phyloP scores from a whole-genome alignment of 1,140 invertebrate species.

The Meloidogyne floridensis region DNA sequence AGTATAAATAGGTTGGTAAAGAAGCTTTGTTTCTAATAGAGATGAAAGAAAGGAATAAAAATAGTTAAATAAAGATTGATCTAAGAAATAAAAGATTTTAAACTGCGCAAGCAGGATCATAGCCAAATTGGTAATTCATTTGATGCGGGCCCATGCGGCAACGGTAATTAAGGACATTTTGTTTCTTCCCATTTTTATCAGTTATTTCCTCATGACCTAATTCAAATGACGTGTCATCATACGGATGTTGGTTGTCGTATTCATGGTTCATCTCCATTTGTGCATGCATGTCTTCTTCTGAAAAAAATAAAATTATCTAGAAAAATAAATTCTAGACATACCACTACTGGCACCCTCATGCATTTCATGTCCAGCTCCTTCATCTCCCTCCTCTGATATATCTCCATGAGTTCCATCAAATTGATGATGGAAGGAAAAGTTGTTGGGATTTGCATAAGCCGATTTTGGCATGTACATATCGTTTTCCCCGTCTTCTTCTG shows the following conservation, averaged over 20 bases:
- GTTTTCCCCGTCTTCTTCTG: background rate
- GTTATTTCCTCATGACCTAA: background rate
- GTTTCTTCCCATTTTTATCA: background rate
- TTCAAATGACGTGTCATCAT: background rate
- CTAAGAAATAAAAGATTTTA: background rate
- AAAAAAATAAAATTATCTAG: background rate
- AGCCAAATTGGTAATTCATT: background rate
- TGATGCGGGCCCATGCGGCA: background rate
- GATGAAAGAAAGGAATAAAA: too few species aligned
- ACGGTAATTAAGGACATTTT: background rate
- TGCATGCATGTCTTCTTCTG: background rate
- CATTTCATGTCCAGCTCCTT: background rate
- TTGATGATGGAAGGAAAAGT: background rate
- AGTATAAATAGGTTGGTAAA: too few species aligned
- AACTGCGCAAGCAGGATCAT: background rate
- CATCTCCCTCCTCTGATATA: background rate
- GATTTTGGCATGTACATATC: background rate
- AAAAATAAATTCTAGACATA: background rate
- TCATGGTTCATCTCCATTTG: slow-evolving; percentile 5
- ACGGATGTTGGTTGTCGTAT: background rate
- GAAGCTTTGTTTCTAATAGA: too few species aligned
- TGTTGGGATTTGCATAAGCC: background rate
- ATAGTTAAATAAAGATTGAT: background rate
- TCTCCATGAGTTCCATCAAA: background rate
- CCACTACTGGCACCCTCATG: background rate